Base-by-base conservation (phyloP, 2,888 invertebrate genomes). In the Pseudococcus longispinus region DNA sequence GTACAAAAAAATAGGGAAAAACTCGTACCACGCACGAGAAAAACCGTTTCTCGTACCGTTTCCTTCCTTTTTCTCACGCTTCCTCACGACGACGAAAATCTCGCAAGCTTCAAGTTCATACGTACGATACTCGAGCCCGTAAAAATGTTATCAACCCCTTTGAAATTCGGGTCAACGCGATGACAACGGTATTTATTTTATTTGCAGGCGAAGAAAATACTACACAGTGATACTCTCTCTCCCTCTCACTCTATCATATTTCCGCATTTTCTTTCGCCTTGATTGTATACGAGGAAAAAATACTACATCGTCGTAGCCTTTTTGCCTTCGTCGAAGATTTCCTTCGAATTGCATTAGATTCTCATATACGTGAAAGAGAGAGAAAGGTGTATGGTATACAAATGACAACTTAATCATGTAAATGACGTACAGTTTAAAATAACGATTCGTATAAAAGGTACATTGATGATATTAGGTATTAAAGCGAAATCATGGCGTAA, bases 391-490 rank as follows among this genome's bases (percentile, higher is more conserved):
- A 37, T 37, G 23, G 60, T 60, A 60, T 23, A 74, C 32, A 74
- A 74, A 74, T 32, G 74, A 74, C 74, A 74, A 74, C 32, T 74
- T 74, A 74, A 74, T 74, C 74, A 74, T 74, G 74, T 74, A 74
- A 74, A 74, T 74, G 74, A 74, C 74, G 32, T 74, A 6, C 74
- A 74, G 74, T 74, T 74, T 74, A 74, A 74, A 74, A 74, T 74
- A 74, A 74, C 74, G 74, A 74, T 74, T 32, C 74, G 13, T 32
- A 70, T 26, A 74, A 74, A 37, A 37, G 29, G 32, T 74, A 32
- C 74, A 74, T 74, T 74, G 74, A 74, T 74, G 74, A 74, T 74
- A 74, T 74, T 74, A 74, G 5, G 74, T 74, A 74, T 74, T 74
- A 74, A 37, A 74, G 32, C 74, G 74, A 74, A 74, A 74, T 74